Base-by-base conservation (phyloP, 2,888 invertebrate genomes). In the Pandemis cinnamomeana region DNA sequence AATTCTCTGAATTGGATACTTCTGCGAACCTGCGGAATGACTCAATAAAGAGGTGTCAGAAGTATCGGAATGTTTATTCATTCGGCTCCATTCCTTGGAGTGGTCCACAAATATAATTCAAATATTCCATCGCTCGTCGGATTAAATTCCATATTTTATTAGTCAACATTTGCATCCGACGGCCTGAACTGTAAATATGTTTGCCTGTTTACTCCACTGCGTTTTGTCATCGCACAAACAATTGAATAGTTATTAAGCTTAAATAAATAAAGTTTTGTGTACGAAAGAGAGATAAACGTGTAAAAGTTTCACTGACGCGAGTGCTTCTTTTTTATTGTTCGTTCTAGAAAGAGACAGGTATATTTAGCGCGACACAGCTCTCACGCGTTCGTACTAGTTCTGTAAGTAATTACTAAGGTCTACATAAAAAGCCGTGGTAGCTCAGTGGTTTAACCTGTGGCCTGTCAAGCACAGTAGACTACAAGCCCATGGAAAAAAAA, bases 111-210 rank as follows among this genome's bases (percentile, higher is more conserved):
- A 73, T 60, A 73, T 73, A 60, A 10, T 68, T 27, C 36, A 15
- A 72, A 69, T 63, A 13, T 41, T 72, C 63, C 46, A 58, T 58
- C 58, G 48, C 46, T n/a, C 13, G 53, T 53, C n/a, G 27, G 41
- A 73, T 70, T 66, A 48, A 44, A 51, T 64, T 69, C n/a, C 48
- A 64, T 67, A 62, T 72, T 60, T 46, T 61, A 69, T 69, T 67
- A 61, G 62, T 62, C 46, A 61, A 67, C 44, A 72, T 67, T 44
- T 67, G 20, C 13, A 20, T 58, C 15, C 11, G 15, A 67, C 15
- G 66, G 67, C 53, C 36, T 4, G 36, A n/a, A 53, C 15, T 51
- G n/a, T 53, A n/a, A n/a, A 61, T 42, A 41, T 61, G 41, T 41
- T 15, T 67, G 48, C 5, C 3, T 7, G 13, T 64, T 36, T 48